Percentiles rank a stretch among this genome's conserved stretches.
These are phyloP conservation scores for Tipula confusa DNA, from an alignment of 2,888 invertebrate species.

Conservation along the genomic window DNA sequence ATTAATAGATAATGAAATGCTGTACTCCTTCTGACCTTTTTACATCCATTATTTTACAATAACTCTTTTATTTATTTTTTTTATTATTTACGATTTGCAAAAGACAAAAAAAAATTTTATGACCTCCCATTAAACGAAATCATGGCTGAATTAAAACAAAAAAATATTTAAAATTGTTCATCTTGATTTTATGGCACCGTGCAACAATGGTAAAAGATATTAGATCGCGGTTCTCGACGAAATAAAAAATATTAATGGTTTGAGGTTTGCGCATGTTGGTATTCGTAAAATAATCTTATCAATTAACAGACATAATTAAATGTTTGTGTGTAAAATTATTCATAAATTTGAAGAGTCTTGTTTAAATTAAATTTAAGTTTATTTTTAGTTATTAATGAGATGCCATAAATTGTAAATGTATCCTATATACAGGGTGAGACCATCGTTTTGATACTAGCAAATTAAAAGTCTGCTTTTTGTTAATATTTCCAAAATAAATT, in stretches of 20 bases:
- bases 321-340: neutral
- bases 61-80: neutral
- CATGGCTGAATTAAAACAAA: neutral
- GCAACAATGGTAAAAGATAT: neutral
- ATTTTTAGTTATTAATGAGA: neutral
- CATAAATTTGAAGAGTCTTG: neutral
- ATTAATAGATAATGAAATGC: slow-evolving; percentile 1
- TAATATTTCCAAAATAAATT: too few relatives aligned
- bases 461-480: too few relatives aligned
- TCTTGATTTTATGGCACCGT: neutral
- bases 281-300: neutral
- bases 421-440: too few relatives aligned
- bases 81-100: too few relatives aligned
- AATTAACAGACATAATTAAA: neutral
- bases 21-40: neutral
- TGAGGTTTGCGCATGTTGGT: neutral
- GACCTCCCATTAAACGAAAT: neutral
- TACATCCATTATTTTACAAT: neutral
- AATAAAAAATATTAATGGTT: neutral
- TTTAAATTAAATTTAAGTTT: neutral
- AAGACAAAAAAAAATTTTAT: too few relatives aligned
- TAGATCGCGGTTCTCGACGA: neutral
- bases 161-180: neutral
- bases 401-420: too few relatives aligned
- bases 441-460: too few relatives aligned